Conservation (phyloP, 2,113 vertebrate genomes). For the Himantopus leucocephalus region DNA sequence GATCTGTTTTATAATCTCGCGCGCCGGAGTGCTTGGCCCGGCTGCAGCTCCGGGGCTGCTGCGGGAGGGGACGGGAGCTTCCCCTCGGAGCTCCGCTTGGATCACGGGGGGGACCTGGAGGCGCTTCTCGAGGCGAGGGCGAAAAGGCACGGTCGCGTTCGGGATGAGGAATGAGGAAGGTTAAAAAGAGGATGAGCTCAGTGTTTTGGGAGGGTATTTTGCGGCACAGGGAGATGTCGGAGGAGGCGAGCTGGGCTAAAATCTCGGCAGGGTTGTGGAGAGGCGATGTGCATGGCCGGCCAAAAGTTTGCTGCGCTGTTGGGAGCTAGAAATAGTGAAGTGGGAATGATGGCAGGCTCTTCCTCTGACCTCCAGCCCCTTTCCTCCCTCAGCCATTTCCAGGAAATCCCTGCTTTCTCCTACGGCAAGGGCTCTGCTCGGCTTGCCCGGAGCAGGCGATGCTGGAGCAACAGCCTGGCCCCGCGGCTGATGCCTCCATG, state of each 20-base stretch:
- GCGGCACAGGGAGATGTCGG: neutral
- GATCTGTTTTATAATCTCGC: slow-evolving; percentile 40
- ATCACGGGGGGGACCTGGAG: fast-evolving
- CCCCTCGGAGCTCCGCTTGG: neutral
- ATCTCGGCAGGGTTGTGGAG: fast-evolving
- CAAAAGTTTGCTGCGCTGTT: fast-evolving
- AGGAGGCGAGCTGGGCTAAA: neutral
- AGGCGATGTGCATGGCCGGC: neutral
- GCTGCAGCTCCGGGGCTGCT: neutral
- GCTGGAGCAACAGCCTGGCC: neutral
- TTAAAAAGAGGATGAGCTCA: neutral
- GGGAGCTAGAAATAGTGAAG: neutral
- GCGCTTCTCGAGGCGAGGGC: neutral
- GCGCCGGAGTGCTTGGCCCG: neutral
- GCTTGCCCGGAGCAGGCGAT: fast-evolving
- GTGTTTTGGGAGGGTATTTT: neutral
- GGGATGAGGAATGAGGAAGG: neutral
- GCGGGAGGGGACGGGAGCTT: neutral
- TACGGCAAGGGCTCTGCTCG: fast-evolving
- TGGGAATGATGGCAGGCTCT: neutral
- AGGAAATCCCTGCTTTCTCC: neutral
- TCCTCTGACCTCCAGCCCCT: neutral
- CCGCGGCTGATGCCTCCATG: fast-evolving
- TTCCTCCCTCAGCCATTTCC: neutral
- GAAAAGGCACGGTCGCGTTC: neutral